Evolutionary conservation across 2,888 invertebrate genomes (phyloP).

Genomic region (Zootermopsis nevadensis): DNA sequence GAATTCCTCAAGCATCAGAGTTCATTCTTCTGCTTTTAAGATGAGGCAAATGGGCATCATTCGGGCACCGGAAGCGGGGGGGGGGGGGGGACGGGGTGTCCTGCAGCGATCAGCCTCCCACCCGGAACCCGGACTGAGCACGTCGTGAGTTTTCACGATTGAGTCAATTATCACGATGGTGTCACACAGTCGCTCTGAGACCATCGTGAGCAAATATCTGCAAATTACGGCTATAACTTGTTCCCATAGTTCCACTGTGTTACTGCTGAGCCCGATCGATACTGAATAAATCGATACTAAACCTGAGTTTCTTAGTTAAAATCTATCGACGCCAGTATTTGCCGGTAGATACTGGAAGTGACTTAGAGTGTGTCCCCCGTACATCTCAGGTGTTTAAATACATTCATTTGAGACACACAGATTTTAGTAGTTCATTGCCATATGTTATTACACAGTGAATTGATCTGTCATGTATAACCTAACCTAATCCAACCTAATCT

Average conservation of each 20-base stretch:
- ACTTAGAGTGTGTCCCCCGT: no score
- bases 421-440: no score
- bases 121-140: neutral
- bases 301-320: neutral
- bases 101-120: neutral
- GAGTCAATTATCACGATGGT: constrained; percentile 40
- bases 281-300: neutral
- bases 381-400: no score
- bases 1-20: neutral
- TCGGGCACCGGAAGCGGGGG: no score
- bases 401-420: no score
- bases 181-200: constrained; percentile 7
- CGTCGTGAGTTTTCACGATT: constrained; percentile 45
- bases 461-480: no score
- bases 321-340: no score
- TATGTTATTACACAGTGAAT: no score
- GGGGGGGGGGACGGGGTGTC: neutral
- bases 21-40: neutral
- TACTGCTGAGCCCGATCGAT: neutral
- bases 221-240: neutral
- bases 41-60: neutral
- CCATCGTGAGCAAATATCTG: constrained; percentile 8
- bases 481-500: no score
- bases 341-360: no score
- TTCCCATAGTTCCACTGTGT: neutral